Evolutionary conservation across 2,888 invertebrate species (phyloP).

Genomic region (Antitype chi): DNA sequence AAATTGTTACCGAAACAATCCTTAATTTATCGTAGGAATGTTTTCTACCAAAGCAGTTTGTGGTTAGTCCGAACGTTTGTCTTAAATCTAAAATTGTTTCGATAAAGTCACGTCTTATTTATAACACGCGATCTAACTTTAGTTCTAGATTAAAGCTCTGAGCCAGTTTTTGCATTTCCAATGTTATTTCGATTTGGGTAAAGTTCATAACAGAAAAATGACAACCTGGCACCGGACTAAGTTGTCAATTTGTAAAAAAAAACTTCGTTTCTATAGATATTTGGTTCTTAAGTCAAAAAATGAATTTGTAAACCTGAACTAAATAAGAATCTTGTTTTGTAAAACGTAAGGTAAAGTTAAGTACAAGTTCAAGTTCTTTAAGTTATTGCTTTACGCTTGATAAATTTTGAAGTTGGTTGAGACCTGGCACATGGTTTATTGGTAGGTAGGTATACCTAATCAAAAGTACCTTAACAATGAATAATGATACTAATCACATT

Average conservation of each 20-base stretch:
- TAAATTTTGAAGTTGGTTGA: not conserved
- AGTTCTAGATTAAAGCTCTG: too few species aligned
- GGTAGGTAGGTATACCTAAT: not conserved
- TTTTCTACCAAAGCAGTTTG: constrained; percentile 45
- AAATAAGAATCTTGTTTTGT: too few species aligned
- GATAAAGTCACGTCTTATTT: constrained; percentile 12
- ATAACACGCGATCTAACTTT: too few species aligned
- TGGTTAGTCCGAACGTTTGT: constrained; percentile 35
- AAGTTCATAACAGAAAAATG: not conserved
- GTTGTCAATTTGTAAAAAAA: not conserved
- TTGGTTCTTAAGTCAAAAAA: too few species aligned
- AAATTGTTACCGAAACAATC: constrained; percentile 39
- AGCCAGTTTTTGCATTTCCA: not conserved
- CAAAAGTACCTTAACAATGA: too few species aligned
- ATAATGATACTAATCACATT: too few species aligned
- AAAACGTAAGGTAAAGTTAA: too few species aligned
- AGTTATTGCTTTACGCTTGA: not conserved
- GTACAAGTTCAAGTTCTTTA: too few species aligned
- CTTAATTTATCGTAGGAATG: constrained; percentile 52
- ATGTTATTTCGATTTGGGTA: not conserved
- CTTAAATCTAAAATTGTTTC: constrained; percentile 44
- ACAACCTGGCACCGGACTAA: not conserved
- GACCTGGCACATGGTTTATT: not conserved
- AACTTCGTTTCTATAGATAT: not conserved
- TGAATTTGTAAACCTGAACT: too few species aligned